Conservation (phyloP, 2,113 vertebrate species). For the Ploceus nigricollis region DNA sequence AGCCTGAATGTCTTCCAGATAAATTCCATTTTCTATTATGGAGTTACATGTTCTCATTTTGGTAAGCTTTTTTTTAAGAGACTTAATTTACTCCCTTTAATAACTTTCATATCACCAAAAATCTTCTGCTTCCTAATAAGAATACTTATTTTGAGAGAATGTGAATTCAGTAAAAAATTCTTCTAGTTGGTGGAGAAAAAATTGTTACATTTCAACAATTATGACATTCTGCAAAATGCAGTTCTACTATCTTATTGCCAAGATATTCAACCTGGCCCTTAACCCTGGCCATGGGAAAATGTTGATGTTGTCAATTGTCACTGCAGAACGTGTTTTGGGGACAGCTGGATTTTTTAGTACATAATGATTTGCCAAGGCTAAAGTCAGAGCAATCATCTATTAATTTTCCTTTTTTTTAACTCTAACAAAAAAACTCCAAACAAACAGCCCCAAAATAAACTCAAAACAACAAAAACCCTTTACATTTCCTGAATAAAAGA, state of each 20-base stretch:
- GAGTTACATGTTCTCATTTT: not conserved
- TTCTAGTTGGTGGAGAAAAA: not conserved
- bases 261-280: not conserved
- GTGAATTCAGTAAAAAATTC: not conserved
- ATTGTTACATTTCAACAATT: not conserved
- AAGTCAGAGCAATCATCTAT: not conserved
- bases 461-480: not conserved
- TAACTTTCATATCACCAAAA: not conserved
- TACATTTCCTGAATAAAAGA: slow-evolving; percentile 6
- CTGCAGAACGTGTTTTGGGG: not conserved
- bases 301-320: not conserved
- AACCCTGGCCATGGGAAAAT: not conserved
- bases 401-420: not conserved
- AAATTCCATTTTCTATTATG: not conserved
- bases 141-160: not conserved
- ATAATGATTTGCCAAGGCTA: not conserved
- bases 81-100: not conserved
- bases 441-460: not conserved
- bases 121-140: not conserved
- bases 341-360: not conserved
- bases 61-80: not conserved
- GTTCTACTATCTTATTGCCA: not conserved
- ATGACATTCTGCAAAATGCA: not conserved
- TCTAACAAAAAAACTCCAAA: not conserved
- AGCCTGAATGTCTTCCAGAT: not conserved